Conservation (phyloP, 1,140 invertebrate genomes). For the Penaeus indicus region DNA sequence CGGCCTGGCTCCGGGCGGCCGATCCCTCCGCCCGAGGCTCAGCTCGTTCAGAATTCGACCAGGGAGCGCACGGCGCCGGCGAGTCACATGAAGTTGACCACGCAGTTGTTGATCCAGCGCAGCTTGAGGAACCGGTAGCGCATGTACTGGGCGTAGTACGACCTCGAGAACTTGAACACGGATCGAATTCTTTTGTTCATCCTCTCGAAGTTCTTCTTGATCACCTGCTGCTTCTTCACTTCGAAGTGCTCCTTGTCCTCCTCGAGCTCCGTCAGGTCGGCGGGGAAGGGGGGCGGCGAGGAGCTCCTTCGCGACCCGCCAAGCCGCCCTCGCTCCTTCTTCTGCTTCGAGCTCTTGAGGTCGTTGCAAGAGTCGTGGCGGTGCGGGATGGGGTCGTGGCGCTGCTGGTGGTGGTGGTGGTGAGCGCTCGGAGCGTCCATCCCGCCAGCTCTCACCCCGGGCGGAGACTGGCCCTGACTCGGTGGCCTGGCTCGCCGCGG, state of each 20-base stretch:
- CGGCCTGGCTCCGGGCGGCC: too few species aligned
- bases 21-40: too few species aligned
- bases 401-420: constrained; percentile 20
- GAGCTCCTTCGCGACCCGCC: neutral
- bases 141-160: constrained; percentile 63
- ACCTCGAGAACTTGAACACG: constrained; percentile 53
- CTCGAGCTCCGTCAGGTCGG: neutral
- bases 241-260: constrained; percentile 2
- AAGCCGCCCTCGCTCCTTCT: neutral
- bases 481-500: too few species aligned
- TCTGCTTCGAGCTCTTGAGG: neutral
- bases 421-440: neutral
- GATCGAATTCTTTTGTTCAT: constrained; percentile 56
- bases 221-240: constrained; percentile 37
- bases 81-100: constrained; percentile 59
- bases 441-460: constrained; percentile 15
- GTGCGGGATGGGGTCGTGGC: constrained; percentile 18
- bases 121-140: constrained; percentile 60
- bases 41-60: neutral
- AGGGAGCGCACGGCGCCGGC: neutral
- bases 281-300: neutral
- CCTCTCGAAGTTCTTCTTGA: constrained; percentile 37
- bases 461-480: neutral
- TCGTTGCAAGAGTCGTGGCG: neutral
- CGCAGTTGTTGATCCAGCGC: constrained; percentile 61